Base-by-base conservation (phyloP, 2,797 vertebrate genomes). In the Chrysocyon brachyurus region DNA sequence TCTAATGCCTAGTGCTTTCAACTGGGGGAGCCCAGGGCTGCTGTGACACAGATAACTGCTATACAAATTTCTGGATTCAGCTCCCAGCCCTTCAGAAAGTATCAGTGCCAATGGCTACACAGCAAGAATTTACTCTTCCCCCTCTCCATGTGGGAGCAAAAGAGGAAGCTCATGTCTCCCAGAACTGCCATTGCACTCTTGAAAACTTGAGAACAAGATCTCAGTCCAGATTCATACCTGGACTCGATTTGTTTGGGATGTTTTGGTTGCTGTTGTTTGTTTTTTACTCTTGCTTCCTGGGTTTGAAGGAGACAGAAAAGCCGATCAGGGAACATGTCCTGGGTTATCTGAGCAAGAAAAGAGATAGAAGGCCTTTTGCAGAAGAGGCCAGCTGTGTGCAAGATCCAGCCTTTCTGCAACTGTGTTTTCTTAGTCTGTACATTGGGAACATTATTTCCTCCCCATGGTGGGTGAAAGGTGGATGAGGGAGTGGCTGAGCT, bases 81-180 rank as follows among this genome's bases (percentile, higher is more conserved):
- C 19, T 3, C 15, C 1, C 4, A 88, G 49, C n/a, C 28, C 33
- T 63, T 78, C 49, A 10, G 33, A 78, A 87, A 64, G 9, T 19
- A 11, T 17, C 52, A 12, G 17, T 28, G 1, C 81, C 57, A 12
- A 0, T 15, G 72, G 59, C 19, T 36, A 68, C 8, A 0, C 0
- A 2, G 66, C 24, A 93, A 56, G 72, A 14, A 52, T 40, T 15
- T n/a, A 12, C 12, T 83, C 46, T 9, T 92, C 12, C 28, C 28
- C 0, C 1, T 57, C 17, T 46, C 8, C 31, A 3, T 0, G 0
- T 28, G 26, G 28, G 21, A 72, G 33, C 2, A 22, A 46, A 36
- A 59, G 19, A 46, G n/a, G n/a, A 31, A 24, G 5, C 6, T 28
- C 14, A 4, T 36, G 2, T 33, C 26, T 84, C 17, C 21, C 15